Base-by-base conservation (phyloP, 2,113 vertebrate species). In the Rhodinocichla rosea region DNA sequence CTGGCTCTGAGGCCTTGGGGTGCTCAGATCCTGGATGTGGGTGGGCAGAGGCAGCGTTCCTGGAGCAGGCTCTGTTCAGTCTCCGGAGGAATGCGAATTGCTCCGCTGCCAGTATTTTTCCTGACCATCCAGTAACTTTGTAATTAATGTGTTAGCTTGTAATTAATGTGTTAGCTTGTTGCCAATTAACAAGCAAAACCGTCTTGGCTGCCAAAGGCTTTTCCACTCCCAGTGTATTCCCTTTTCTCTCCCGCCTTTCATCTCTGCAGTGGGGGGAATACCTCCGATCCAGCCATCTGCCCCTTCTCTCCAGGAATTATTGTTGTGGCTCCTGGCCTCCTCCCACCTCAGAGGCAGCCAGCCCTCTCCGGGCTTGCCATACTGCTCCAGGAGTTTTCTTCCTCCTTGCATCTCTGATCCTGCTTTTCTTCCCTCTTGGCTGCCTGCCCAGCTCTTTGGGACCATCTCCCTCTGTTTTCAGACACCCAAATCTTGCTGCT, bases 151-250 rank as follows among this genome's bases (percentile, higher is more conserved):
- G 42, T 76, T 92, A 83, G 67, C 75, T 83, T 59, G 70, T 95
- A 87, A 91, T 88, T 94, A 85, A 45, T 10, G 30, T 50, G 42
- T 76, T 92, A 80, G 75, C 75, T 87, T 69, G 70, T 69, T 95
- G 95, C 81, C 82, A 96, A 80, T 95, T 95, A 96, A 92, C 77
- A 69, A 52, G 75, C n/a, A 55, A 90, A 93, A 62, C 68, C 50
- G 8, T n/a, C 47, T 63, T 0, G 7, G 47, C 83, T 70, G 90
- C 63, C 15, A 39, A 81, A 70, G 0, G 24, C 35, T 92, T 75
- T 78, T 63, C 68, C 69, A 64, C 81, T 95, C 91, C 87, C 55
- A 33, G 4, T 24, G 15, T 13, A 50, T 83, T 95, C 79, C 16
- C 60, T 83, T 73, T 79, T 89, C 62, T 62, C 45, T n/a, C 24